A percentile compares a stretch with the other conserved stretches of the same genome.
phyloP scores from a whole-genome alignment of 2,797 vertebrate species.

The Muscicapa comitata region DNA sequence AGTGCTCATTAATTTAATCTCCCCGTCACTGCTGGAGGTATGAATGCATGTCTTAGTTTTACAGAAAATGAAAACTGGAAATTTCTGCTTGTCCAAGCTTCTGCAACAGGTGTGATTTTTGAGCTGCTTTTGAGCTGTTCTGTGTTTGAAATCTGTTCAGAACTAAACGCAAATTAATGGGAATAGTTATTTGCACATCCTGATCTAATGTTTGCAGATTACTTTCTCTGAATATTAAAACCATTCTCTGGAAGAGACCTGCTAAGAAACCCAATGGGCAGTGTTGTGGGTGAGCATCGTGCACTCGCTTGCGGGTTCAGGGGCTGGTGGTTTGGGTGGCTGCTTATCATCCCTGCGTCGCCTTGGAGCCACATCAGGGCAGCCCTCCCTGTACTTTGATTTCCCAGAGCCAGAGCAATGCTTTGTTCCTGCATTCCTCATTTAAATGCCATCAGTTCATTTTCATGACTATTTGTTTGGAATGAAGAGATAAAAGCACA shows the following conservation, averaged over 20 bases:
- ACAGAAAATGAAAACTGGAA: not conserved
- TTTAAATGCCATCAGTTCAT: not conserved
- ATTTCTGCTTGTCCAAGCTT: not conserved
- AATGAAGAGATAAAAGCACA: slow-evolving; percentile 22
- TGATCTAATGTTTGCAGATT: not conserved
- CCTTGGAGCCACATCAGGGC: not conserved
- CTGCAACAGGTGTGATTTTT: not conserved
- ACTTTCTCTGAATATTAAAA: not conserved
- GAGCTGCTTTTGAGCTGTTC: not conserved
- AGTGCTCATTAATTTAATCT: slow-evolving; percentile 6
- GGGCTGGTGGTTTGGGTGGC: not conserved
- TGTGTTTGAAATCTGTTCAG: not conserved
- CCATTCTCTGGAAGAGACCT: not conserved
- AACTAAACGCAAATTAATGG: not conserved
- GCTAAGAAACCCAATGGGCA: not conserved
- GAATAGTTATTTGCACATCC: not conserved
- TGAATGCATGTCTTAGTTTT: not conserved
- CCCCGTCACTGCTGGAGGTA: slow-evolving; percentile 2
- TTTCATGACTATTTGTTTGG: slow-evolving; percentile 7
- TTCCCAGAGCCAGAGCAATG: not conserved
- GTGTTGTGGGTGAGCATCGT: accelerated
- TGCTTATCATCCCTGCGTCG: not conserved
- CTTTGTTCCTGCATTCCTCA: not conserved
- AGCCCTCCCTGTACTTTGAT: not conserved
- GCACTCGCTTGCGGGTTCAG: not conserved